Evolutionary conservation across 2,888 invertebrate species (phyloP), one percentile per base, ranked within the genome.

Genomic region (Andrena camellia): DNA sequence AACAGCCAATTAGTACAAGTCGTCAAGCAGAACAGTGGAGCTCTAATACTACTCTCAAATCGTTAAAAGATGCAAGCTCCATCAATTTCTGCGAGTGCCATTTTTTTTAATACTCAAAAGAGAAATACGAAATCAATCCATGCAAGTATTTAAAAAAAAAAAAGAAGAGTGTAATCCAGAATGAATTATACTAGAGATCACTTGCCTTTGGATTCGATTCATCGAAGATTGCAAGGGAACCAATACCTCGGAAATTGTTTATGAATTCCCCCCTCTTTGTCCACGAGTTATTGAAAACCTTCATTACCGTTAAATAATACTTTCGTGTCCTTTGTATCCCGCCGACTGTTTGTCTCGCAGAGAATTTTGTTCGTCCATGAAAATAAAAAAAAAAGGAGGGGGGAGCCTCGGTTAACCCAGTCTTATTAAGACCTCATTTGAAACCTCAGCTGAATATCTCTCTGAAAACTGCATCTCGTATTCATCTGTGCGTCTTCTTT

Each of bases 1-100:
- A 70, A 52, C 52, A 59, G 68, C 64, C 50, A 70, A 73, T 81
- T 80, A 80, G 68, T 63, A 29, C 64, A 59, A 68, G 66, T 60
- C 81, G 68, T 17, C 69, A 64, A 33, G 42, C 69, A 80, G 64
- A 52, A 42, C 42, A 13, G 42, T 17, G 17, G 59, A 52, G 57
- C 64, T n/a, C 52, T 17, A 26, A 33, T 31, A 17, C 79, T 72
- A 73, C 68, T 79, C 69, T 81, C 59, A 60, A 48, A 69, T 31
- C 63, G 50, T 50, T 63, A 23, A 33, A 31, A 67, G 42, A 42
- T 52, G 13, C 57, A n/a, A 26, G 8, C 5, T 5, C 6, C 8
- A 57, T 33, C n/a, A 31, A n/a, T 13, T 31, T 57, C 23, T 57
- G 23, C 23, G 4, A 57, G 23, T 23, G 57, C 10, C 4, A 57